Base-by-base conservation (phyloP, 2,888 invertebrate genomes). In the Melanargia galathea region DNA sequence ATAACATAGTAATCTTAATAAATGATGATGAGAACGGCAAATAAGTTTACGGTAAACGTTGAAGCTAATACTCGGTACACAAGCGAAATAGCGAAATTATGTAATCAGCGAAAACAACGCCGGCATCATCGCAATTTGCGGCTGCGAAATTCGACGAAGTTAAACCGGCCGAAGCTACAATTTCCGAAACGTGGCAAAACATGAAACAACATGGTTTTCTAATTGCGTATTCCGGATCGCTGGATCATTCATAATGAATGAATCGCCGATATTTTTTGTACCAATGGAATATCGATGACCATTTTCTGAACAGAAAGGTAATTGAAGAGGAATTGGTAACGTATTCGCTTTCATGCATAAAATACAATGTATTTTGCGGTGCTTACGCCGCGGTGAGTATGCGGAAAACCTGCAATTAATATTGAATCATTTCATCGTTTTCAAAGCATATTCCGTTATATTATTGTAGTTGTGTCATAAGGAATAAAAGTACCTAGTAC, bases 281-380 rank as follows among this genome's bases (percentile, higher is more conserved):
- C 0, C 1, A 5, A 16, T 16, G 16, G 16, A 45, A 45, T 4
- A 20, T 16, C 43, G 7, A 43, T 18, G 7, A 18, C 45, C 10
- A 45, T 45, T 45, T 45, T 45, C 40, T 40, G 40, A 40, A 40
- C 40, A 40, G 40, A 16, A 40, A 2, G 40, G n/a, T 13, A 40
- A 40, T 40, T n/a, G n/a, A n/a, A n/a, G n/a, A n/a, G n/a, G n/a
- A n/a, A 46, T 22, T 22, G 46, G 46, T 46, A 46, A 46, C 35
- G 5, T 30, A 30, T 30, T n/a, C 38, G 38, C 5, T 13, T 38
- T 38, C 38, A 38, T 38, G 38, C 38, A 38, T 38, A n/a, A n/a
- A 38, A 13, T 0, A n/a, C 38, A n/a, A 4, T 38, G 38, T 33
- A 10, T n/a, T n/a, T n/a, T n/a, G n/a, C n/a, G n/a, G n/a, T n/a